Evolutionary conservation across 2,797 vertebrate genomes (phyloP).

Genomic region (Propithecus perrieri): DNA sequence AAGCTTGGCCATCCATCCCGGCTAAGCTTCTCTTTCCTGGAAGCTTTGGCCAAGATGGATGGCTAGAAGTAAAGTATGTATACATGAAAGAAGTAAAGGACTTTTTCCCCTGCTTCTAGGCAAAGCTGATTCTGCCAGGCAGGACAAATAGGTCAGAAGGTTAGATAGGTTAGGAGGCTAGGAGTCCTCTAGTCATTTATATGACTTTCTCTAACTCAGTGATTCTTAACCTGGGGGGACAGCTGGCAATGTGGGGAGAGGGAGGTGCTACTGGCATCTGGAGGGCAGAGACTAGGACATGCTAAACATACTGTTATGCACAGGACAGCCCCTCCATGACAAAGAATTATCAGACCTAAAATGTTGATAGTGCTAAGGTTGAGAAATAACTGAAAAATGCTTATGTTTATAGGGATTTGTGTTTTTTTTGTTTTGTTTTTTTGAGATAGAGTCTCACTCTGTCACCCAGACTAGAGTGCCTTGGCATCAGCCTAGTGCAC

Average conservation of each 20-base stretch:
- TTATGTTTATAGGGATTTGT: constrained; percentile 1
- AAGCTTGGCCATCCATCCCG: not conserved
- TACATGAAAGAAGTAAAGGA: not conserved
- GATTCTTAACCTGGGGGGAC: not conserved
- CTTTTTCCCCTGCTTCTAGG: not conserved
- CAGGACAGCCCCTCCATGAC: not conserved
- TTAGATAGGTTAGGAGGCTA: not conserved
- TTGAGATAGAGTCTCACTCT: no score
- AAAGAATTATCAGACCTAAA: constrained; percentile 9
- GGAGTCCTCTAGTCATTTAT: not conserved
- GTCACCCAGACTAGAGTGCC: no score
- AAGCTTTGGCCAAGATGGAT: not conserved
- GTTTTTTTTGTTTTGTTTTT: not conserved
- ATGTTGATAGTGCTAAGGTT: not conserved
- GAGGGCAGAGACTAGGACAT: not conserved
- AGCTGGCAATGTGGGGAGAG: not conserved
- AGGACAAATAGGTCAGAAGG: not conserved
- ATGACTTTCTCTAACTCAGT: not conserved
- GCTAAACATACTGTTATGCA: not conserved
- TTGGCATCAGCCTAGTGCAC: no score
- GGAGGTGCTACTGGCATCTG: not conserved
- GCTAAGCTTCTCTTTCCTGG: not conserved
- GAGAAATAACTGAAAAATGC: constrained; percentile 28
- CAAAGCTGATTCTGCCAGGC: not conserved
- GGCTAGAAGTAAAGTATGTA: not conserved